A percentile compares a stretch with the other conserved stretches of the same genome.
These are phyloP conservation scores for Tolmerus cingulatus DNA, from an alignment of 2,888 invertebrate genomes.

Conservation along the genomic window DNA sequence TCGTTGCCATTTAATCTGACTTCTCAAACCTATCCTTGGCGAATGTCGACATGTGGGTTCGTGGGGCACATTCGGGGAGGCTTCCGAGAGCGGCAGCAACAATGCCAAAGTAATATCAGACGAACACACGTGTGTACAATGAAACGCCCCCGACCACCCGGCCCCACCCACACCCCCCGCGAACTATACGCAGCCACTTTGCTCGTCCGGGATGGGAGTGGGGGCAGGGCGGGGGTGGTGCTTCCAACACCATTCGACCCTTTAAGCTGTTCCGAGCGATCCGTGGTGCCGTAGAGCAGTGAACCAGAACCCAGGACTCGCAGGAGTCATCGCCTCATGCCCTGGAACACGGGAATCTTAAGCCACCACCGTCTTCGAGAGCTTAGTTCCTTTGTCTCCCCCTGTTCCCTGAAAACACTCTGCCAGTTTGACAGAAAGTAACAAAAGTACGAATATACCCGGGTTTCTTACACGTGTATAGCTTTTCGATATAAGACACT, in stretches of 20 bases:
- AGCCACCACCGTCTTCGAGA: conserved; percentile 26
- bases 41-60: conserved; percentile 38
- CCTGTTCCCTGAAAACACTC: conserved; percentile 22
- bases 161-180: neutral
- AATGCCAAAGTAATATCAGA: conserved; percentile 14
- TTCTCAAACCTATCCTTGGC: conserved; percentile 42
- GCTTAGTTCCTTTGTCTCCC: conserved; percentile 18
- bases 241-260: conserved; percentile 41
- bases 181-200: conserved; percentile 27
- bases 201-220: neutral
- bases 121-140: conserved; percentile 5
- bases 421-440: conserved; percentile 37
- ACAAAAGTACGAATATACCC: conserved; percentile 21
- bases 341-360: neutral
- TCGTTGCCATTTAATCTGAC: conserved; percentile 47
- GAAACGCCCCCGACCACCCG: neutral
- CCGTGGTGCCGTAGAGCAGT: neutral
- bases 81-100: conserved; percentile 32
- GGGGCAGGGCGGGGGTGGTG: neutral
- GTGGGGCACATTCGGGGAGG: conserved; percentile 13
- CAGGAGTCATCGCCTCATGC: neutral
- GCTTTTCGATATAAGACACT: conserved; percentile 2
- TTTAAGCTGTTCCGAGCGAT: conserved; percentile 30
- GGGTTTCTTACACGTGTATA: neutral
- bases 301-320: neutral